Evolutionary conservation across 1,140 invertebrate genomes (phyloP).

Genomic region (Archegozetes longisetosus): DNA sequence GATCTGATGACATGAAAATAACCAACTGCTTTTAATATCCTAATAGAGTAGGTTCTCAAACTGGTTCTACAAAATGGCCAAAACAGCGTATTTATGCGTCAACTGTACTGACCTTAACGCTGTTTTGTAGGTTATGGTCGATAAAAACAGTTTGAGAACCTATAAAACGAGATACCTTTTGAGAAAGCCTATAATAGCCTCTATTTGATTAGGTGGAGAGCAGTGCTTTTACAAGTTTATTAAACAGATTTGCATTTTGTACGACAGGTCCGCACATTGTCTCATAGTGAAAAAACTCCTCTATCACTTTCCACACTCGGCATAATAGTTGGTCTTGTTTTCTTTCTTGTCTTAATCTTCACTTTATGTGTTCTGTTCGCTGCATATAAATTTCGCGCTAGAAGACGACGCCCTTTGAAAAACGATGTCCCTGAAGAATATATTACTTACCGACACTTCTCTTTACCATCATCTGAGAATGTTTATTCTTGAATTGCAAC

Average conservation of each 20-base stretch:
- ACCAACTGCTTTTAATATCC: neutral
- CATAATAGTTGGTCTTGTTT: constrained; percentile 62
- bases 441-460: constrained; percentile 45
- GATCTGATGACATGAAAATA: neutral
- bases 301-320: constrained; percentile 37
- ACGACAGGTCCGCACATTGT: constrained; percentile 12
- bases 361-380: constrained; percentile 61
- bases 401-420: constrained; percentile 40
- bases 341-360: constrained; percentile 67
- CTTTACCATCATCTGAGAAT: constrained; percentile 29
- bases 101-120: too few relatives aligned
- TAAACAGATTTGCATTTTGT: neutral
- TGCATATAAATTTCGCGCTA: constrained; percentile 68
- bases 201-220: too few relatives aligned
- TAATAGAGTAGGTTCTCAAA: too few relatives aligned
- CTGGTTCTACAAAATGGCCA: too few relatives aligned
- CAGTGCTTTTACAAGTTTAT: too few relatives aligned
- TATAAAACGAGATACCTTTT: too few relatives aligned
- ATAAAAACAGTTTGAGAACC: too few relatives aligned
- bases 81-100: too few relatives aligned
- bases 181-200: too few relatives aligned
- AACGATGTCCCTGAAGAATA: constrained; percentile 44
- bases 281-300: constrained; percentile 18
- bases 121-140: too few relatives aligned
- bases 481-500: constrained; percentile 20